Evolutionary conservation across 2,113 vertebrate genomes (phyloP), one percentile per base, ranked within the genome.

Genomic region (Mionectes macconnelli): DNA sequence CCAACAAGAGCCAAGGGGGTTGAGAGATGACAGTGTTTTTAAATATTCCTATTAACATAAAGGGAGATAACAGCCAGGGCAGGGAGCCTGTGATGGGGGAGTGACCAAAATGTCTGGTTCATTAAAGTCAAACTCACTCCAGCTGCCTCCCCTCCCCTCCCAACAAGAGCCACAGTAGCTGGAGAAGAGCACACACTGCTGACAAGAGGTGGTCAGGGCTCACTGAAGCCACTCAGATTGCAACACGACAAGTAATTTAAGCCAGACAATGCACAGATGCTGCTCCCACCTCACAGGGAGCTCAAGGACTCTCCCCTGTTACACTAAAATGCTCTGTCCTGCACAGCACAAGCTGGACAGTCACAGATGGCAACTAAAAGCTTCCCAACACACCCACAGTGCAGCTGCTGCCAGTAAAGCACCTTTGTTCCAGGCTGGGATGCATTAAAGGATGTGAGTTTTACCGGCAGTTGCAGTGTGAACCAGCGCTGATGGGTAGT

Each of bases 1-100:
- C 90, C 84, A 72, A 53, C 62, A 44, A 40, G 75, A 94, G 90
- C 83, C 90, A 77, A 88, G 77, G 82, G 84, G 59, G 67, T 86
- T 63, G 79, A 47, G 45, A 82, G 87, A 55, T 66, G 87, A 67
- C 59, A 70, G 76, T 13, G 27, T 25, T 85, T 90, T 76, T 9
- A 74, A 74, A 22, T n/a, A 70, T 68, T 74, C 30, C 93, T 52
- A 59, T 76, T 70, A 86, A 86, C 87, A 77, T 14, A 80, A 74
- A 75, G 69, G 82, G 56, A 82, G 76, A 6, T 16, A 91, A 44
- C 84, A 72, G 60, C 20, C 1, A n/a, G 77, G 66, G 40, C 24
- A 45, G 2, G 12, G 74, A 66, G 35, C 21, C 35, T 7, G 59
- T 28, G 59, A 52, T 9, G 47, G 4, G 52, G 30, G 84, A 86